A percentile compares a stretch with the other conserved stretches of the same genome.
phyloP scores from a whole-genome alignment of 1,140 invertebrate species.

The Aphis gossypii region DNA sequence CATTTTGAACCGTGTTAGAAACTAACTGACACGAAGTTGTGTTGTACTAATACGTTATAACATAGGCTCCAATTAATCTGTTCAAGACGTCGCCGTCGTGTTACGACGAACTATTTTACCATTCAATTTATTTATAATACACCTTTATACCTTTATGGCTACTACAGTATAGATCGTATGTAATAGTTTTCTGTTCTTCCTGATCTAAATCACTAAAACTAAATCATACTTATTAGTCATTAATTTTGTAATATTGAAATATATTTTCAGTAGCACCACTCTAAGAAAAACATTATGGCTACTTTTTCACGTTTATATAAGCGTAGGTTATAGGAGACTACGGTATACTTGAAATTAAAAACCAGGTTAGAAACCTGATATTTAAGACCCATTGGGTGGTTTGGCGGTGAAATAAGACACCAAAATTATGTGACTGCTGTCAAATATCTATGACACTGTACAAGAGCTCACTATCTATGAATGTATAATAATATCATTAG shows the following conservation, averaged over 20 bases:
- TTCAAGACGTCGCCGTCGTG: neutral
- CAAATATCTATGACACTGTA: conserved; percentile 20
- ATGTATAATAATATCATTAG: neutral
- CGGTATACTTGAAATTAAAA: conserved; percentile 42
- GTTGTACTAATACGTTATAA: conserved; percentile 35
- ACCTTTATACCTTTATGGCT: neutral
- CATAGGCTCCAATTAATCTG: neutral
- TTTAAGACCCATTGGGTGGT: conserved; percentile 34
- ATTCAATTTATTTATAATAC: neutral
- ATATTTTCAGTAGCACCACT: conserved; percentile 7
- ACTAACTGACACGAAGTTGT: conserved; percentile 24
- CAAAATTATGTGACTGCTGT: conserved; percentile 25
- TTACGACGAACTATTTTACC: neutral
- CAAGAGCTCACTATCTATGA: neutral
- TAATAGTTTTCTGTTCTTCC: neutral
- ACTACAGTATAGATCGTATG: neutral
- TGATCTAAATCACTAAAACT: neutral
- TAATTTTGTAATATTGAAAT: neutral
- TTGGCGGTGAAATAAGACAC: conserved; percentile 38
- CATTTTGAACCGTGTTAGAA: conserved; percentile 33
- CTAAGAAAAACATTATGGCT: conserved; percentile 3
- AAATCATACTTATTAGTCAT: neutral
- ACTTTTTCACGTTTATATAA: conserved; percentile 31
- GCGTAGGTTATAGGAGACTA: neutral
- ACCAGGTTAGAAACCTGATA: conserved; percentile 26